Conservation (phyloP, 2,797 vertebrate species). For the Gambusia yucatana region DNA sequence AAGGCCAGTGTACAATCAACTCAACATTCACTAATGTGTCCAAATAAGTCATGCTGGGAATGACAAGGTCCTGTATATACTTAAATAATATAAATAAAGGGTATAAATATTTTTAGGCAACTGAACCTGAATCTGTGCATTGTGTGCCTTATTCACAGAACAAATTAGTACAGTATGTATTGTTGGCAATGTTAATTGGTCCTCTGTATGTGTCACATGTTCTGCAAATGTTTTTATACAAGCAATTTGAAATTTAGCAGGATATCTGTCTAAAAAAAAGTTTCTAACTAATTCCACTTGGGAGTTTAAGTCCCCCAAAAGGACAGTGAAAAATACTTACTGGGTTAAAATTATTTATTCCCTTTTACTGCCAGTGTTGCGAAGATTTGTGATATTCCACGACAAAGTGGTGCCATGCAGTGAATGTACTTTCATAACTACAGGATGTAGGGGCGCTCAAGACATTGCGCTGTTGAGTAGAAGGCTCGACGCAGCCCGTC, state of each 20-base stretch:
- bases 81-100: conserved; percentile 86
- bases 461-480: conserved; percentile 65
- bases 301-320: conserved; percentile 39
- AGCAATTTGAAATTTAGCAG: conserved; percentile 65
- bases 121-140: conserved; percentile 98
- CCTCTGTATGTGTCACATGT: conserved; percentile 83
- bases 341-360: conserved; percentile 29
- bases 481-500: conserved; percentile 58
- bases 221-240: conserved; percentile 78
- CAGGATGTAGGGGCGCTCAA: conserved; percentile 66
- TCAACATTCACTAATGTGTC: conserved; percentile 80
- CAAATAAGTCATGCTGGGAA: conserved; percentile 94
- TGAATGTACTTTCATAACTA: conserved; percentile 78
- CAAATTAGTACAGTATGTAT: conserved; percentile 80
- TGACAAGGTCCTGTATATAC: conserved; percentile 93
- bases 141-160: conserved; percentile 97
- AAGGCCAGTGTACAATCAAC: conserved; percentile 85
- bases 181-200: conserved; percentile 83
- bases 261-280: conserved; percentile 37
- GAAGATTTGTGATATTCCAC: conserved; percentile 64
- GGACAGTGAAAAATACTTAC: conserved; percentile 29
- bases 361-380: conserved; percentile 55
- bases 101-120: conserved; percentile 88
- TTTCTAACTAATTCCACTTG: conserved; percentile 55
- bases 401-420: conserved; percentile 74